phyloP scores from a whole-genome alignment of 2,888 invertebrate genomes.

The Polyommatus icarus region DNA sequence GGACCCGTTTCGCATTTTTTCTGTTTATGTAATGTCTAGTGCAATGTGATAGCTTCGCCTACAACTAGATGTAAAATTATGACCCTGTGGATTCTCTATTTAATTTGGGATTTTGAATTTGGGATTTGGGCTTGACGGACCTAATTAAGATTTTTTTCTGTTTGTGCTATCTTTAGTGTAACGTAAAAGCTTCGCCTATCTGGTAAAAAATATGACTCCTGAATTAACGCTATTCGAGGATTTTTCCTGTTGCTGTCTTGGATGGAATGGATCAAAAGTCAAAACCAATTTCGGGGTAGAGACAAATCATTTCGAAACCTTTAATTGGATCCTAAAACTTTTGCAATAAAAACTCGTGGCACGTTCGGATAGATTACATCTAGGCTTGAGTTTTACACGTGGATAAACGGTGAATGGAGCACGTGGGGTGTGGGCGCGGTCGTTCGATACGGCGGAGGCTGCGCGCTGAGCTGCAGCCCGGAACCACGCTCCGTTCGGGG shows the following conservation, averaged over 20 bases:
- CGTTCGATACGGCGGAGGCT: constrained; percentile 58
- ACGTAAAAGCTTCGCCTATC: not conserved
- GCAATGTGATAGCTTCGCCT: not conserved
- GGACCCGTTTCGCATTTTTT: not conserved
- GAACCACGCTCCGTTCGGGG: constrained; percentile 41
- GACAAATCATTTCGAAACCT: not conserved
- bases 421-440: constrained; percentile 53
- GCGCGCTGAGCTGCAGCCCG: constrained; percentile 52
- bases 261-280: not conserved
- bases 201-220: too few relatives aligned
- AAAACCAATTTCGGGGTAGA: not conserved
- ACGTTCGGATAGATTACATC: constrained; percentile 1
- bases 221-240: too few relatives aligned
- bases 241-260: too few relatives aligned
- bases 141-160: not conserved
- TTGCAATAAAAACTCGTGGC: not conserved
- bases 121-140: not conserved
- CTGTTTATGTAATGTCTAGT: not conserved
- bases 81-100: too few relatives aligned
- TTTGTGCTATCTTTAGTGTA: not conserved
- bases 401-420: constrained; percentile 51
- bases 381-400: constrained; percentile 44
- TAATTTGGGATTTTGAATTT: too few relatives aligned
- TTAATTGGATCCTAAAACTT: not conserved
- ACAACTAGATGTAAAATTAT: too few relatives aligned